Conservation (phyloP, 2,888 invertebrate species). For the Nesidiocoris tenuis region DNA sequence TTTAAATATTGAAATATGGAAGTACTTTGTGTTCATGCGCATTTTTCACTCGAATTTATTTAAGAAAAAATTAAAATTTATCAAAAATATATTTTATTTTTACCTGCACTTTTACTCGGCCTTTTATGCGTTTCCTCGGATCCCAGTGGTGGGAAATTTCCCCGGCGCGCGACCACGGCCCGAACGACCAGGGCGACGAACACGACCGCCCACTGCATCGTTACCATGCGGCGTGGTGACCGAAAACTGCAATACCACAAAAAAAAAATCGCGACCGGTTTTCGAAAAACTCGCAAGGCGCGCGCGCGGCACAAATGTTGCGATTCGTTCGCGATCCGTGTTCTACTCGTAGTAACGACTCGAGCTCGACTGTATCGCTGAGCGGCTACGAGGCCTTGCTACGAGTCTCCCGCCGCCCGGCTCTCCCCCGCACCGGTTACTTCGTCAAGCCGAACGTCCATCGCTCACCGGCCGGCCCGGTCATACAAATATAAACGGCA, state of each 20-base stretch:
- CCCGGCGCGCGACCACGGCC: conserved; percentile 30
- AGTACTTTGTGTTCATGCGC: too few relatives aligned
- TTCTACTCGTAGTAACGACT: conserved; percentile 21
- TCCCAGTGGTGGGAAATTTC: conserved; percentile 16
- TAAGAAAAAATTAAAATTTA: too few relatives aligned
- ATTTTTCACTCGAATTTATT: too few relatives aligned
- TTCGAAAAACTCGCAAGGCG: conserved; percentile 18
- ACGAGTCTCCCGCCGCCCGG: conserved; percentile 24
- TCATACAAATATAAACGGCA: too few relatives aligned
- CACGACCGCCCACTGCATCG: conserved; percentile 30
- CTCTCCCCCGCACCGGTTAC: conserved; percentile 11
- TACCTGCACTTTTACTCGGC: conserved; percentile 24
- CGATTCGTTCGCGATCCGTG: conserved; percentile 21
- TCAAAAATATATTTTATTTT: too few relatives aligned
- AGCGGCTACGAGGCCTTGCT: conserved; percentile 37
- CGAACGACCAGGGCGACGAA: conserved; percentile 22
- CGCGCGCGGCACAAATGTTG: not conserved
- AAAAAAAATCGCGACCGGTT: not conserved
- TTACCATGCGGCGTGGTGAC: not conserved
- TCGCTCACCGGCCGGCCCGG: not conserved
- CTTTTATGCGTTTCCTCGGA: conserved; percentile 32
- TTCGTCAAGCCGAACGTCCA: not conserved
- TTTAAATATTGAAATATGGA: too few relatives aligned
- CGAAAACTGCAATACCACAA: conserved; percentile 4
- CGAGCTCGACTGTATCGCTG: conserved; percentile 31